These are phyloP conservation scores for Capitulum mitella DNA, from an alignment of 2,888 invertebrate species.

Conservation along the genomic window DNA sequence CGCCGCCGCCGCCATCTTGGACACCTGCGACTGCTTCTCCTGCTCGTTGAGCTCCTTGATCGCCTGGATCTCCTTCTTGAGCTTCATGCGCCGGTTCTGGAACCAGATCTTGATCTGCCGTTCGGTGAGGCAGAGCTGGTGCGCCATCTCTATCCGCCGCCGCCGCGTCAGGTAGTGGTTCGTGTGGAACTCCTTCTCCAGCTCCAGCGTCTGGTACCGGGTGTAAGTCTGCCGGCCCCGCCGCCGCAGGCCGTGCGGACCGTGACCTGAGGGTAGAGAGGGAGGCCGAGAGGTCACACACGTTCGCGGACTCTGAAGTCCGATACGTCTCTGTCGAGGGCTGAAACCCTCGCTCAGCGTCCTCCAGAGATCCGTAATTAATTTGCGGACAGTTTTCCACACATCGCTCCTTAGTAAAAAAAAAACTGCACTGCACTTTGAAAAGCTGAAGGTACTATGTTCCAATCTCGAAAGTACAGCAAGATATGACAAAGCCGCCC, in stretches of 20 bases:
- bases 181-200: conserved; percentile 97
- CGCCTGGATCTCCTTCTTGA: conserved; percentile 95
- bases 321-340: too few relatives aligned
- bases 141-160: conserved; percentile 97
- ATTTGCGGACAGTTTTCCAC: too few relatives aligned
- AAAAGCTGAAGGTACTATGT: too few relatives aligned
- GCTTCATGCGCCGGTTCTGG: conserved; percentile 96
- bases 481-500: too few relatives aligned
- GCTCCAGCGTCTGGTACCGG: conserved; percentile 92
- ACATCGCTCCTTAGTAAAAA: too few relatives aligned
- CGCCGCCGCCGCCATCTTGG: conserved; percentile 56
- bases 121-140: conserved; percentile 91
- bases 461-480: too few relatives aligned
- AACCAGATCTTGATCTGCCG: conserved; percentile 98
- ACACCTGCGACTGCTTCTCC: conserved; percentile 89
- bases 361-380: too few relatives aligned
- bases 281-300: too few relatives aligned
- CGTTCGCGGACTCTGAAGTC: too few relatives aligned
- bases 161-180: conserved; percentile 97
- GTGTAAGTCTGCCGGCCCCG: conserved; percentile 96
- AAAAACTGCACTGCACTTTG: too few relatives aligned
- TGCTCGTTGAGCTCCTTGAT: conserved; percentile 97
- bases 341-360: too few relatives aligned
- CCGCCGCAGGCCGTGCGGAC: conserved; percentile 88
- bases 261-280: conserved; percentile 46